Evolutionary conservation across 35 echinoderm and acorn worm genomes (phyloP), one percentile per base, ranked within the genome.

Genomic region (Anneissia japonica): DNA sequence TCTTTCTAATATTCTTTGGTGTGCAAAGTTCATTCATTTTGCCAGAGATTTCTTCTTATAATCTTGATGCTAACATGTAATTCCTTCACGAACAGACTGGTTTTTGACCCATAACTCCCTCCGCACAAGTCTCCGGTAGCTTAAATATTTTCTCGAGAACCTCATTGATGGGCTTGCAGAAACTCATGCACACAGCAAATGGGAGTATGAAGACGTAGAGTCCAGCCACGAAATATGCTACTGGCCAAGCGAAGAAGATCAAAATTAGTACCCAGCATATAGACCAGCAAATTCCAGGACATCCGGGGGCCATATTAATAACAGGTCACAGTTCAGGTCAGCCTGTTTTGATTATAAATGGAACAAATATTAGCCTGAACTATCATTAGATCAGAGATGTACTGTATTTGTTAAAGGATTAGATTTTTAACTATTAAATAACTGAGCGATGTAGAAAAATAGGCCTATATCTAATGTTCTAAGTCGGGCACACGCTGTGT

Each of bases 171-270:
- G 91, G 89, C 81, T 99, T 99, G 32, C 90, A 87, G 79, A 93
- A 99, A 72, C 79, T 81, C 82, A 94, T 94, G 82, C 96, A 99
- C 12, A 99, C 92, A 29, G 81, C 81, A 87, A 99, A 99, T 30
- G 96, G 96, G 86, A 99, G 91, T 74, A 94, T 74, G 75, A 89
- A 91, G 0, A 99, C 87, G 91, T 92, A 99, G 36, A 99, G 34
- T 73, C 96, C 86, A 23, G 89, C 96, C 0, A 91, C 76, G 26
- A 99, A 73, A 81, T 94, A 99, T 32, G 91, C 96, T 11, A 99
- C 87, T 1, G 96, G 96, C 96, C 96, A 99, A 10, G 92, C 96
- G 12, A 99, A 81, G 74, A 99, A 99, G 77, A 99, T 99, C 33
- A 99, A 87, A 72, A 93, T 74, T 29, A 99, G 14, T 21, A 94